Evolutionary conservation across 2,797 vertebrate species (phyloP).

Genomic region (Pangasius mekongensis): DNA sequence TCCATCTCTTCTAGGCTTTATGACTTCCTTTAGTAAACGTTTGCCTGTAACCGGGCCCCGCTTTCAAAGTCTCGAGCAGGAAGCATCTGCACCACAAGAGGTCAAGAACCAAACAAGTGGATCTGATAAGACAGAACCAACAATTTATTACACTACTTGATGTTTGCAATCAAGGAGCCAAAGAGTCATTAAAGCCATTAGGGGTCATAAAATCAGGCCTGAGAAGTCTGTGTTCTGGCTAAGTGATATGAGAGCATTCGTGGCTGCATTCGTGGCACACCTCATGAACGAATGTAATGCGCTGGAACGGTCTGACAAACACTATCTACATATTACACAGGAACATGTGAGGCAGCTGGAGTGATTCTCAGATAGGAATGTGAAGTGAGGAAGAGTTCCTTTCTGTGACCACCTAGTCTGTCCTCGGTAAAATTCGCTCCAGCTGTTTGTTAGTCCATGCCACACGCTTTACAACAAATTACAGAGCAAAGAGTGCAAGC

Average conservation of each 20-base stretch:
- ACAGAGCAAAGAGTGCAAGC: conserved; percentile 32
- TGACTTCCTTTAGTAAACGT: conserved; percentile 61
- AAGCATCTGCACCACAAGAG: conserved; percentile 54
- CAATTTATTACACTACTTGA: conserved; percentile 49
- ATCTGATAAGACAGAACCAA: conserved; percentile 49
- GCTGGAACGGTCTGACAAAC: background rate
- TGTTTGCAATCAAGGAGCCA: conserved; percentile 39
- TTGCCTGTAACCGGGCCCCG: conserved; percentile 46
- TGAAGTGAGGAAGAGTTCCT: background rate
- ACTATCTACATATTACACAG: conserved; percentile 2
- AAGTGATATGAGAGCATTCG: conserved; percentile 28
- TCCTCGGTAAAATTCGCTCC: conserved; percentile 37
- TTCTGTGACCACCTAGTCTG: conserved; percentile 41
- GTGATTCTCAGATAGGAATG: conserved; percentile 8
- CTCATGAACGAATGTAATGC: background rate
- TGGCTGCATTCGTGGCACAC: conserved; percentile 12
- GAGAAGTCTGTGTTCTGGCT: conserved; percentile 18
- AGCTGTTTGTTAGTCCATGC: conserved; percentile 54
- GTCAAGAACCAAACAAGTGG: conserved; percentile 55
- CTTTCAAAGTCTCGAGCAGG: conserved; percentile 53
- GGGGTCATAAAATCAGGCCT: conserved; percentile 30
- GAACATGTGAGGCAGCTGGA: background rate
- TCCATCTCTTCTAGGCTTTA: conserved; percentile 50
- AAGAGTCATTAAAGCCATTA: conserved; percentile 50
- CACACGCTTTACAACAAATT: conserved; percentile 50